Conservation (phyloP, 2,888 invertebrate genomes). For the Rhagophthalmus giganteus region DNA sequence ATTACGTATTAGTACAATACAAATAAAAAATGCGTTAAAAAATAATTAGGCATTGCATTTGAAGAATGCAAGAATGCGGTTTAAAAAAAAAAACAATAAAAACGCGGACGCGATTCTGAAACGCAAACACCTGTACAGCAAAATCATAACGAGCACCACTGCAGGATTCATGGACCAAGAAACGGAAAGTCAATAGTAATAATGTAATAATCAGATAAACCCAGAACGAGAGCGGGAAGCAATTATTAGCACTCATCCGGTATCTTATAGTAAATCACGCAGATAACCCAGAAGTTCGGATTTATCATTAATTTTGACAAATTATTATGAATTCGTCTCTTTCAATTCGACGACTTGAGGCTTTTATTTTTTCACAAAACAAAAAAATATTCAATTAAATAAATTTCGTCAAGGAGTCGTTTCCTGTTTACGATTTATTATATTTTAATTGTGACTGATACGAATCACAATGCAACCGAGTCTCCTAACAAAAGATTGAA, state of each 20-base stretch:
- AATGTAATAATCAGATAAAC: slow-evolving; percentile 47
- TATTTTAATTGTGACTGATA: slow-evolving; percentile 42
- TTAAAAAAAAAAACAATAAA: no score
- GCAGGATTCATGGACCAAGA: slow-evolving; percentile 25
- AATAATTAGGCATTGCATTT: no score
- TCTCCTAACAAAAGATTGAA: slow-evolving; percentile 31
- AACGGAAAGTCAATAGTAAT: slow-evolving; percentile 35
- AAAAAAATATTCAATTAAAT: no score
- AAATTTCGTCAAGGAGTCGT: slow-evolving; percentile 36
- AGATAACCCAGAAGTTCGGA: slow-evolving; percentile 47
- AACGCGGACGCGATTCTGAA: no score
- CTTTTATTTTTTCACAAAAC: no score
- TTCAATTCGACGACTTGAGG: no score
- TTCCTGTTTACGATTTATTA: slow-evolving; percentile 44
- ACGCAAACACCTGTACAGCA: no score
- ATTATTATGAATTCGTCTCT: slow-evolving; percentile 33
- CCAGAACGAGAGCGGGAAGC: slow-evolving; percentile 49
- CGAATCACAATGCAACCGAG: slow-evolving; percentile 28
- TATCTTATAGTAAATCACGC: slow-evolving; percentile 52
- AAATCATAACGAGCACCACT: no score
- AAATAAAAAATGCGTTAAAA: no score
- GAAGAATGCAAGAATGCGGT: no score
- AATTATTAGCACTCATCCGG: slow-evolving; percentile 53
- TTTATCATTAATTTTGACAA: slow-evolving; percentile 48
- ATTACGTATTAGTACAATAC: no score